Evolutionary conservation across 1,140 invertebrate genomes (phyloP).

Genomic region (Meteorus sp.): DNA sequence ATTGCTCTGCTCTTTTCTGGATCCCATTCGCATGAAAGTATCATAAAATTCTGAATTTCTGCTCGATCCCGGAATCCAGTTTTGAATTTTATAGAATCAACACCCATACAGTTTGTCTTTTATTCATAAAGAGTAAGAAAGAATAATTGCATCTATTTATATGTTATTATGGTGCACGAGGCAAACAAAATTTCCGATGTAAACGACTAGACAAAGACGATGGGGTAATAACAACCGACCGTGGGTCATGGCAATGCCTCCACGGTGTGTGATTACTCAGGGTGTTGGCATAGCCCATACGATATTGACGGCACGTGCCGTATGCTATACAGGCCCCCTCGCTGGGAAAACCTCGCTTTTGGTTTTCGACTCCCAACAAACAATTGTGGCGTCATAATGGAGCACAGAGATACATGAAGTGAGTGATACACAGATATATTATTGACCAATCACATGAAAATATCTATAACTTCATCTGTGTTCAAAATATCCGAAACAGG

Average conservation of each 20-base stretch:
- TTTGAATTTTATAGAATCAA: too few relatives aligned
- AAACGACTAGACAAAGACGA: not conserved
- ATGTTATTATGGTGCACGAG: not conserved
- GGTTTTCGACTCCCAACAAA: conserved; percentile 19
- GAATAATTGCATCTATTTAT: not conserved
- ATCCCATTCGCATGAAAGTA: too few relatives aligned
- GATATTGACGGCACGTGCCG: conserved; percentile 27
- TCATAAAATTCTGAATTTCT: too few relatives aligned
- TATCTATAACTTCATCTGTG: too few relatives aligned
- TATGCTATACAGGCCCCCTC: too few relatives aligned
- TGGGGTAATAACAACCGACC: conserved; percentile 5
- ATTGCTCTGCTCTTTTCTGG: too few relatives aligned
- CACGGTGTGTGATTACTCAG: conserved; percentile 16
- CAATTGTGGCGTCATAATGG: conserved; percentile 7
- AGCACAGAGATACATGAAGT: too few relatives aligned
- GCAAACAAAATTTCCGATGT: not conserved
- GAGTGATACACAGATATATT: too few relatives aligned
- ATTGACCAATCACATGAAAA: too few relatives aligned
- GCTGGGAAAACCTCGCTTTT: conserved; percentile 24
- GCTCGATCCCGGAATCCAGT: too few relatives aligned
- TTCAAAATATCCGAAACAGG: too few relatives aligned
- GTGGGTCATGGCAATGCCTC: conserved; percentile 13
- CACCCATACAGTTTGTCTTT: too few relatives aligned
- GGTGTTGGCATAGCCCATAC: conserved; percentile 21
- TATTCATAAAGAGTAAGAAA: not conserved